These are phyloP conservation scores for Ctena decussata DNA, from an alignment of 2,888 invertebrate species.

Conservation along the genomic window DNA sequence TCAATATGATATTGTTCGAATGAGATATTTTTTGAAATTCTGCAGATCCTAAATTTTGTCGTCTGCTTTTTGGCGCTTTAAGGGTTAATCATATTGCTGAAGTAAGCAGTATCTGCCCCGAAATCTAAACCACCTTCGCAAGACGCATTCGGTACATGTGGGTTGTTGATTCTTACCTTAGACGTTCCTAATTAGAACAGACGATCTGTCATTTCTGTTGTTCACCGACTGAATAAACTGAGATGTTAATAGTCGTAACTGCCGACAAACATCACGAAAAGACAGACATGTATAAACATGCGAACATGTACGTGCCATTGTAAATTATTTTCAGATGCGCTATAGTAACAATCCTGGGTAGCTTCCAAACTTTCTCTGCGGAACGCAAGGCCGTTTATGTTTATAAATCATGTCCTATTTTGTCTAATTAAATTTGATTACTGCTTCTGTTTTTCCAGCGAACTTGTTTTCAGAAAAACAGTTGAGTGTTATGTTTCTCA, in stretches of 20 bases:
- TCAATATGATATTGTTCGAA: too few species aligned
- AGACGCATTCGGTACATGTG: too few species aligned
- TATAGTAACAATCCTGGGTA: background rate
- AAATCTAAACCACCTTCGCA: too few species aligned
- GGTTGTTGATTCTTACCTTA: too few species aligned
- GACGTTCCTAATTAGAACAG: background rate
- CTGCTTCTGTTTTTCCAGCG: background rate
- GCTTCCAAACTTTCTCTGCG: background rate
- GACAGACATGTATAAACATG: background rate
- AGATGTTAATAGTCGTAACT: background rate
- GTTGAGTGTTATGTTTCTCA: background rate
- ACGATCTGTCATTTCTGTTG: background rate
- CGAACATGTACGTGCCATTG: background rate
- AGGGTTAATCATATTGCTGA: too few species aligned
- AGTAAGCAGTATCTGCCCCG: too few species aligned
- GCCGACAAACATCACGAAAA: background rate
- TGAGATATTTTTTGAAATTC: too few species aligned
- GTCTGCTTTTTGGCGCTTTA: too few species aligned
- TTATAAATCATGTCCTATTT: constrained; percentile 2
- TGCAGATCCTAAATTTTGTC: too few species aligned
- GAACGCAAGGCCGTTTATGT: background rate
- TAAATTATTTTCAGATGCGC: background rate
- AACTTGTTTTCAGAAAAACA: background rate
- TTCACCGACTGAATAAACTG: background rate
- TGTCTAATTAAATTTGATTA: constrained; percentile 4